These are phyloP conservation scores for Gastrophysa polygoni DNA, from an alignment of 2,888 invertebrate species.

Conservation along the genomic window DNA sequence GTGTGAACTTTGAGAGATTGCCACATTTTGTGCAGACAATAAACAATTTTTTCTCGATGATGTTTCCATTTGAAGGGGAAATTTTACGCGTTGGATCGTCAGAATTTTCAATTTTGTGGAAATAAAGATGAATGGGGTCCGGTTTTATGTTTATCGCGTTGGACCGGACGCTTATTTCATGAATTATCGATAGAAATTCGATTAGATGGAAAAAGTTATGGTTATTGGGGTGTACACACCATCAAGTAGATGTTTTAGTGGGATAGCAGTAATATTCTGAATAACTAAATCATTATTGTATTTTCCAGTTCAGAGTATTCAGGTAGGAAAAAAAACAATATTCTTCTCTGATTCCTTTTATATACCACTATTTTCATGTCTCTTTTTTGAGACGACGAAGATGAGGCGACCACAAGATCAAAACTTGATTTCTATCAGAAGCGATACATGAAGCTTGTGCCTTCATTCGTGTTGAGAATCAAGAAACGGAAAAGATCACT, in stretches of 20 bases:
- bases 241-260: slow-evolving; percentile 1
- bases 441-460: no score
- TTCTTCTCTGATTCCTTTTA: no score
- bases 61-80: not conserved
- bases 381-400: no score
- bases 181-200: slow-evolving; percentile 33
- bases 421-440: no score
- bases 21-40: slow-evolving; percentile 19
- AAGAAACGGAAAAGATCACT: no score
- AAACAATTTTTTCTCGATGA: slow-evolving; percentile 7
- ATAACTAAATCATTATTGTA: no score
- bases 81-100: slow-evolving; percentile 16
- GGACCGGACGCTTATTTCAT: slow-evolving; percentile 30
- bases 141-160: slow-evolving; percentile 38
- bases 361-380: no score
- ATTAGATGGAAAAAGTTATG: slow-evolving; percentile 17
- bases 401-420: no score
- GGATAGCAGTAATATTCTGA: not conserved
- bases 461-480: no score
- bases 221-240: not conserved
- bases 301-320: no score
- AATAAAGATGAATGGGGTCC: slow-evolving; percentile 41
- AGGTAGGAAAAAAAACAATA: no score
- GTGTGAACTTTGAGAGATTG: slow-evolving; percentile 16
- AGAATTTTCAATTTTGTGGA: slow-evolving; percentile 33